Evolutionary conservation across 2,797 vertebrate genomes (phyloP), one percentile per base, ranked within the genome.

Genomic region (Borostomias antarcticus): DNA sequence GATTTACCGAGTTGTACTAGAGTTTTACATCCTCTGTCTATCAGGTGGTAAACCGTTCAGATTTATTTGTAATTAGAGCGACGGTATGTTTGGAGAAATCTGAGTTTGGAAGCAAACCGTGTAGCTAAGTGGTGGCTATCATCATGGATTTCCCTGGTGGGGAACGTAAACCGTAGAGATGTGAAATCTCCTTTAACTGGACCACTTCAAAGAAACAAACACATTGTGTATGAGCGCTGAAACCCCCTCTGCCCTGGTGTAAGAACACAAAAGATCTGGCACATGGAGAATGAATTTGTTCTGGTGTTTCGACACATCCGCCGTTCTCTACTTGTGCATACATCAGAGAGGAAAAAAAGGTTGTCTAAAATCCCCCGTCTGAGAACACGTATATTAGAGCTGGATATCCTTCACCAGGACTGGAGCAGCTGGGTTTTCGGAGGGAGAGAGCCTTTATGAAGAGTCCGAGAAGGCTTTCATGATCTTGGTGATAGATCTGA

Each of bases 81-180:
- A 76, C 77, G 76, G 62, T 79, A 74, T 62, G 60, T 73, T 70
- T 73, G 64, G 53, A 61, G 52, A 58, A 54, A 58, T 66, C 52
- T 54, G 66, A 23, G 65, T 70, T 68, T 60, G 66, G 32, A 78
- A 23, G 77, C n/a, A n/a, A 84, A 84, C 84, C 86, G 83, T 89
- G 78, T 85, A 86, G 83, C 70, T 81, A 86, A 87, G 78, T 82
- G 78, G 76, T 80, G 69, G 76, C 73, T 83, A 82, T 88, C 79
- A 80, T n/a, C 74, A 68, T 70, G 77, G 74, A 71, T 56, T 33
- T 69, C 33, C 33, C 40, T 23, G n/a, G n/a, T n/a, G n/a, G n/a
- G n/a, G n/a, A n/a, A n/a, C n/a, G n/a, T n/a, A n/a, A n/a, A n/a
- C n/a, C n/a, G n/a, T n/a, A n/a, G n/a, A n/a, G n/a, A n/a, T n/a